A percentile compares a stretch with the other conserved stretches of the same genome.
phyloP scores from a whole-genome alignment of 2,888 invertebrate species.

The Drosophila setosimentum region DNA sequence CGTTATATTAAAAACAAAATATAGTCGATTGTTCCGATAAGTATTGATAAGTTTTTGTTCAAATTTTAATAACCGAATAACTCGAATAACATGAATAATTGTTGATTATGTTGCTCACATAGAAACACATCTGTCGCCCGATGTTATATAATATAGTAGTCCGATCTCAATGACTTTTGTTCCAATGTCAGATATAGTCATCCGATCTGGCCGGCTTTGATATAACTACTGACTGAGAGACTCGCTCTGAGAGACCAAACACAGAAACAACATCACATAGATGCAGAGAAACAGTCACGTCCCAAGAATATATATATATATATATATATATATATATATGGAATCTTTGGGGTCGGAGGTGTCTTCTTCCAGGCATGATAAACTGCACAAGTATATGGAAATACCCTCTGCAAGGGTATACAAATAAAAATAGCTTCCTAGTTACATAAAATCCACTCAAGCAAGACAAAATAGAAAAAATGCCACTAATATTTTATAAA shows the following conservation, averaged over 20 bases:
- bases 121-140: neutral
- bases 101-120: neutral
- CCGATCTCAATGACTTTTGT: neutral
- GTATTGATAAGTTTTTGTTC: neutral
- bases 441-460: neutral
- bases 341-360: neutral
- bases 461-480: neutral
- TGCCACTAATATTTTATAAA: conserved; percentile 34
- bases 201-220: neutral
- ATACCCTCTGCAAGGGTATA: neutral
- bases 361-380: neutral
- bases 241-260: neutral
- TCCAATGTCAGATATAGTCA: neutral
- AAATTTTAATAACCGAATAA: neutral
- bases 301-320: neutral
- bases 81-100: neutral
- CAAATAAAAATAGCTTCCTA: neutral
- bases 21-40: too few species aligned
- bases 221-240: neutral
- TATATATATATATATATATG: neutral
- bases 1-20: too few species aligned
- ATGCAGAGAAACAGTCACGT: neutral
- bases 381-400: neutral
- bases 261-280: neutral
- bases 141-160: neutral